Base-by-base conservation (phyloP, 2,888 invertebrate genomes). In the Eupithecia vulgata region DNA sequence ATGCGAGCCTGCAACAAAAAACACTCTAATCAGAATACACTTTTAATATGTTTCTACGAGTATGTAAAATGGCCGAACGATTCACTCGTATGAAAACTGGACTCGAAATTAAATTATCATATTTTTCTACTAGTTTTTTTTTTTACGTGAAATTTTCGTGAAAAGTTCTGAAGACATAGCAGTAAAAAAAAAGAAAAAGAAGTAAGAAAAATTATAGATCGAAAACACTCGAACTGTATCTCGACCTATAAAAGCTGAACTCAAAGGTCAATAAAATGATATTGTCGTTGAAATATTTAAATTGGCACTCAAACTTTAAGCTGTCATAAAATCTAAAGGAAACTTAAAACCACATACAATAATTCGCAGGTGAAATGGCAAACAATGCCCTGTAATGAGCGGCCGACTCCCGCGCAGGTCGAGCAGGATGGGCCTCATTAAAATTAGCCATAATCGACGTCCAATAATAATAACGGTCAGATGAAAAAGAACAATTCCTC, bases 1-100 rank as follows among this genome's bases (percentile, higher is more conserved):
- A 98, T 96, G 95, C 98, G 98, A 85, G 98, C 98, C 98, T 98
- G 96, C 80, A 80, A 82, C 91, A 85, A 92, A 65, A n/a, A 45
- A 45, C 2, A 45, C 5, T 15, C 5, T 6, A 5, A n/a, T 48
- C 6, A 45, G 45, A 45, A 45, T 45, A 17, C 1, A 17, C 7
- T n/a, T 21, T 52, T 48, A n/a, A n/a, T n/a, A n/a, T n/a, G n/a
- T n/a, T n/a, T 21, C 21, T 8, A 21, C n/a, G 8, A 8, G n/a
- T 8, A 3, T 52, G 10, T 8, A 21, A 52, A n/a, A 52, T 52
- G 10, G 4, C n/a, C n/a, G 48, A 8, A 21, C 3, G 48, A 1
- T n/a, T 45, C 2, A 0, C 6, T 4, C 7, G 1, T 17, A n/a
- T 10, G 40, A 40, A 12, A 45, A 17, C 45, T 17, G 17, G 45